Base-by-base conservation (phyloP, 2,888 invertebrate genomes). In the Dorcus hopei region DNA sequence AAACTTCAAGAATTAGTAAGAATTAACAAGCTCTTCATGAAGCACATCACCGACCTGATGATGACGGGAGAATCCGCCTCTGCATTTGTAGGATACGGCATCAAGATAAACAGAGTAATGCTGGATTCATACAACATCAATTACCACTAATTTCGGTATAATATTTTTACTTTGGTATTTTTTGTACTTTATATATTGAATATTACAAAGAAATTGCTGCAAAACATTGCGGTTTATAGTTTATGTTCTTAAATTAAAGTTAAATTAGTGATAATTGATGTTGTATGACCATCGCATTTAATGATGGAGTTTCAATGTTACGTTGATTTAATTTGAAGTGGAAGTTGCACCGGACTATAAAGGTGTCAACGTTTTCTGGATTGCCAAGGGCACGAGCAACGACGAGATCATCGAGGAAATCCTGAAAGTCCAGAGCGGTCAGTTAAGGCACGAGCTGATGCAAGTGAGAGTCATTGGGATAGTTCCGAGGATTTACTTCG, bases 1-100 rank as follows among this genome's bases (percentile, higher is more conserved):
- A n/a, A n/a, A n/a, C n/a, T n/a, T n/a, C n/a, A n/a, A n/a, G n/a
- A n/a, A n/a, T n/a, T n/a, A n/a, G n/a, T n/a, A n/a, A n/a, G n/a
- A n/a, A n/a, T n/a, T n/a, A n/a, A 92, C 74, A 90, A 91, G 76
- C 72, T 93, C 50, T 92, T 93, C 69, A 92, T 93, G 91, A 84
- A 85, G 67, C 81, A 90, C 59, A 86, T 93, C 7, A 90, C 91
- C 0, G 92, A 91, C 73, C 77, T 91, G 38, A 83, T 93, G 83
- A 85, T 89, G 1, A 88, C 88, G 0, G 90, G 90, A 1, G 85
- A 87, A 66, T 80, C 83, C 33, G 79, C 87, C 2, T 77, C 82
- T 51, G 77, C 82, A 51, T 78, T 91, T 61, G 67, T 86, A 9
- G 89, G 88, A 7, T 80, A 82, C 64, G 86, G 88, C 8, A 82